Conservation (phyloP, 1,140 invertebrate genomes). For the Pogonomyrmex californicus region DNA sequence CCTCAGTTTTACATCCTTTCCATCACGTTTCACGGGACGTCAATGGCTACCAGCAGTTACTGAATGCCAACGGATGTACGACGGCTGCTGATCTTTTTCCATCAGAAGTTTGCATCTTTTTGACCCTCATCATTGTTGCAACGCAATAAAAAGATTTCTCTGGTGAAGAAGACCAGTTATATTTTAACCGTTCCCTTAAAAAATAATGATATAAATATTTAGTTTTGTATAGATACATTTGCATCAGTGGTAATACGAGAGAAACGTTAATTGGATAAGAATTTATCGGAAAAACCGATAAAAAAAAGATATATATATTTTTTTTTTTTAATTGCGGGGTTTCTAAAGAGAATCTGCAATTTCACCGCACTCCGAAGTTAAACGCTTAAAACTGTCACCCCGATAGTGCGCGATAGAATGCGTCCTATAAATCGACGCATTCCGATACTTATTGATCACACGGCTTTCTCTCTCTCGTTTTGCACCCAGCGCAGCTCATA, state of each 20-base stretch:
- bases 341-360: background rate
- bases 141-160: conserved; percentile 3
- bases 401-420: background rate
- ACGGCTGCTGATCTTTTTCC: conserved; percentile 33
- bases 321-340: background rate
- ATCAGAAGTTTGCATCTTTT: background rate
- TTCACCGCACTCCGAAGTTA: background rate
- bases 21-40: conserved; percentile 25
- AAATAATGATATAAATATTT: background rate
- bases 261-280: background rate
- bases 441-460: conserved; percentile 51
- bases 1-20: conserved; percentile 44
- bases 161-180: background rate
- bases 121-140: background rate
- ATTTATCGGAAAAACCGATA: background rate
- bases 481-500: conserved; percentile 56
- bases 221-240: background rate
- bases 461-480: conserved; percentile 34
- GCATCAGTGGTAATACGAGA: background rate
- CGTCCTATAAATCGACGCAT: conserved; percentile 46
- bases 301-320: background rate
- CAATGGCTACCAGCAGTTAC: conserved; percentile 42
- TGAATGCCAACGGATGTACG: conserved; percentile 55
- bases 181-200: background rate
- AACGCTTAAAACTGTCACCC: conserved; percentile 14